Percentiles rank a stretch among this genome's conserved stretches.
These are phyloP conservation scores for Panthera leo DNA, from an alignment of 2,113 vertebrate species.

Conservation along the genomic window DNA sequence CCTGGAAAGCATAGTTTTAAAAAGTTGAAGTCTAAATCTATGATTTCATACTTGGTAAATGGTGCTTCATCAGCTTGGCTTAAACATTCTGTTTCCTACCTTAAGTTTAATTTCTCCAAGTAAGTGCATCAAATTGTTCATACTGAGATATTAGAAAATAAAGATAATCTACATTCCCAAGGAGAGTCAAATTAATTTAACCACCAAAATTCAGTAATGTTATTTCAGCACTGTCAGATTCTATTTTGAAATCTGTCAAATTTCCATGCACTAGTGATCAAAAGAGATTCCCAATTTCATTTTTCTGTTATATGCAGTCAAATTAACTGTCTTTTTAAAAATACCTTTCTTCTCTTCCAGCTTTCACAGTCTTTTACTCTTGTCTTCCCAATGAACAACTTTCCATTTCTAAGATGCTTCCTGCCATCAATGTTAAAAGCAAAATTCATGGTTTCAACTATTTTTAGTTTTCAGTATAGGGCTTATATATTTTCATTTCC, in stretches of 20 bases:
- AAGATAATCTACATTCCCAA: background rate
- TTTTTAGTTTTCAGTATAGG: background rate
- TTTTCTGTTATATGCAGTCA: background rate
- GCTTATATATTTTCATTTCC: background rate
- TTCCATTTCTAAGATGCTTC: background rate
- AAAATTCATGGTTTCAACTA: constrained; percentile 21
- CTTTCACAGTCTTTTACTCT: background rate
- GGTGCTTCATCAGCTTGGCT: background rate
- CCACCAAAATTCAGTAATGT: constrained; percentile 19
- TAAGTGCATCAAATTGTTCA: constrained; percentile 10
- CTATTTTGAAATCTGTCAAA: constrained; percentile 32
- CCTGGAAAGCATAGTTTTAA: background rate
- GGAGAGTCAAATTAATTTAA: constrained; percentile 46
- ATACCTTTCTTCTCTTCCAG: background rate
- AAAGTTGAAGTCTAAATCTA: constrained; percentile 22
- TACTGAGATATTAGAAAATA: constrained; percentile 36
- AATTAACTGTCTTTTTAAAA: background rate
- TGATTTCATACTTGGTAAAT: background rate
- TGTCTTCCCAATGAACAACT: background rate
- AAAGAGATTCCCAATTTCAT: background rate
- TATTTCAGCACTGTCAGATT: constrained; percentile 1
- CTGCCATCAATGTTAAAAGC: background rate
- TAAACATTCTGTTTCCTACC: background rate
- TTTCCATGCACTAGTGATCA: background rate
- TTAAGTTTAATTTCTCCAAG: constrained; percentile 12